Conservation (phyloP, 1,140 invertebrate genomes). For the Brachionus plicatilis region DNA sequence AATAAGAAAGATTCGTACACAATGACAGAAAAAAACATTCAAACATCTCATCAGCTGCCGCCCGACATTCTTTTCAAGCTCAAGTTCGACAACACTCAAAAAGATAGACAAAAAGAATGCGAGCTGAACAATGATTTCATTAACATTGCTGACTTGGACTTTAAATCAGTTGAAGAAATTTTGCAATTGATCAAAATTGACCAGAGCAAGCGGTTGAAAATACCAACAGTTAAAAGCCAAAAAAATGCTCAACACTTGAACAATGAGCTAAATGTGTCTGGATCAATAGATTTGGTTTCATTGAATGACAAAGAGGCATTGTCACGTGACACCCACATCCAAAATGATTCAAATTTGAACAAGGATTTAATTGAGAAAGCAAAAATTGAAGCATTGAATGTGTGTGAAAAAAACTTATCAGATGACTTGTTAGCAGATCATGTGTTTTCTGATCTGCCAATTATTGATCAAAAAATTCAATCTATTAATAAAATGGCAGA, state of each 20-base stretch:
- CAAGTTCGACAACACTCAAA: neutral
- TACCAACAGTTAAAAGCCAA: neutral
- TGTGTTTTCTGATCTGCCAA: neutral
- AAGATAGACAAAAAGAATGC: neutral
- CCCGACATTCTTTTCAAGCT: conserved; percentile 16
- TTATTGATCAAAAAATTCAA: neutral
- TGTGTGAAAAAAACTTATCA: no score
- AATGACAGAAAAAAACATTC: neutral
- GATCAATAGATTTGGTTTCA: no score
- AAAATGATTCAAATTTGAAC: no score
- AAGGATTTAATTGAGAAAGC: no score
- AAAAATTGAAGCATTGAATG: no score
- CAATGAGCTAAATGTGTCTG: neutral
- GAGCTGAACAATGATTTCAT: neutral
- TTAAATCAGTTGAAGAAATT: neutral
- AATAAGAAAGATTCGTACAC: neutral
- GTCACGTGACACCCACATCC: no score
- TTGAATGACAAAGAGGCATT: neutral
- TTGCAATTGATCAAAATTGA: conserved; percentile 5
- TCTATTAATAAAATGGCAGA: conserved; percentile 25
- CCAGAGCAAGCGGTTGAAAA: neutral
- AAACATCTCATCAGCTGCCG: neutral
- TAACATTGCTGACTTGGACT: conserved; percentile 19
- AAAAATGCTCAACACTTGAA: neutral
- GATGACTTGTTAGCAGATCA: neutral